Percentiles rank a stretch among this genome's conserved stretches.
Conservation (phyloP, 92 coral and sea anemone species). For the Epizoanthus illoricatus region DNA sequence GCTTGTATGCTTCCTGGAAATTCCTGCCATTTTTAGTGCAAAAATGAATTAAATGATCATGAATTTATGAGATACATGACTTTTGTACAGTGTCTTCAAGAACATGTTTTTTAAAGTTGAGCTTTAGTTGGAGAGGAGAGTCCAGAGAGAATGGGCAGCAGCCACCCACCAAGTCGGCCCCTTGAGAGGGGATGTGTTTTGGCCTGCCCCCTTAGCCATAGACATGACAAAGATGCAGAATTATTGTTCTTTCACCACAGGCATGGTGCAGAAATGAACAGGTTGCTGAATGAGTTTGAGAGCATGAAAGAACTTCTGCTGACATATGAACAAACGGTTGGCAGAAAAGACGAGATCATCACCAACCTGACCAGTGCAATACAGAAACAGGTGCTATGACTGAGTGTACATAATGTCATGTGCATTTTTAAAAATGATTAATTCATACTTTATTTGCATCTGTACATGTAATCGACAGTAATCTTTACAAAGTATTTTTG, state of each 20-base stretch:
- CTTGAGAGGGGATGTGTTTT: background rate
- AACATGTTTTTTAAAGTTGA: no score
- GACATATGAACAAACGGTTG: slow-evolving; percentile 86
- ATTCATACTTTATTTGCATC: background rate
- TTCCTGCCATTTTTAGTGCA: no score
- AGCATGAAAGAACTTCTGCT: slow-evolving; percentile 86
- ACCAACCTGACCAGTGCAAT: slow-evolving; percentile 89
- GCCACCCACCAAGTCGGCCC: no score
- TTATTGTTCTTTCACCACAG: slow-evolving; percentile 39
- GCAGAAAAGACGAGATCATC: slow-evolving; percentile 89
- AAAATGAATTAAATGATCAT: no score
- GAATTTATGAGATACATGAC: no score
- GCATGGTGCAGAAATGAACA: slow-evolving; percentile 88
- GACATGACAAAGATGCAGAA: no score
- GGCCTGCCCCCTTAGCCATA: no score
- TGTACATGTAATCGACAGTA: background rate
- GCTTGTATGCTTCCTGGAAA: background rate
- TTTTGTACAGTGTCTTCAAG: no score
- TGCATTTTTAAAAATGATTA: no score
- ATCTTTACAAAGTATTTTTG: no score
- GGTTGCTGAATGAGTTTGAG: slow-evolving; percentile 88
- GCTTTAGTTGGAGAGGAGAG: background rate
- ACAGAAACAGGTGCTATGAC: slow-evolving; percentile 78
- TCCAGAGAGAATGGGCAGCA: no score
- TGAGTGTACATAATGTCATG: background rate